A percentile compares a stretch with the other conserved stretches of the same genome.
Conservation (phyloP, 2,797 vertebrate genomes). For the Silurus lanzhouensis region DNA sequence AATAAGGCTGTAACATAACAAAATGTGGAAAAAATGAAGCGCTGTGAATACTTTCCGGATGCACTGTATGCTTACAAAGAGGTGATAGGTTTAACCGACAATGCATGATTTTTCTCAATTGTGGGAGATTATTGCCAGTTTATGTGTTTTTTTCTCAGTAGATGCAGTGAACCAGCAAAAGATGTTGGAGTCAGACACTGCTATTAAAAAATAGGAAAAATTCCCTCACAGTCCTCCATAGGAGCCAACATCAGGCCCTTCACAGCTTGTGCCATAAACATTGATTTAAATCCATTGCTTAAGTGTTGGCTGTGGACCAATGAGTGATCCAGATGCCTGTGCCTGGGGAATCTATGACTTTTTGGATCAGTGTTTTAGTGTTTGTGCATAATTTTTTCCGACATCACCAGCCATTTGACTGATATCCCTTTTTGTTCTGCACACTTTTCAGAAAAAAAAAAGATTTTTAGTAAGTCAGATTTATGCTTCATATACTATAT, state of each 20-base stretch:
- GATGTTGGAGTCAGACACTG: background rate
- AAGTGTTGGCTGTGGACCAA: background rate
- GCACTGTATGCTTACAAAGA: no score
- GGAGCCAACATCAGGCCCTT: background rate
- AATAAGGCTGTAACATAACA: no score
- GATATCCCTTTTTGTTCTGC: background rate
- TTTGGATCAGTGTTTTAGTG: background rate
- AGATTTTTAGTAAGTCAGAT: background rate
- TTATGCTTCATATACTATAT: background rate
- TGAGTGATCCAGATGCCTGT: background rate
- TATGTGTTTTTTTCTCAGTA: background rate
- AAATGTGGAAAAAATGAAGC: no score
- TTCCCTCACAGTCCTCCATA: background rate
- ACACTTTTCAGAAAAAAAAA: background rate
- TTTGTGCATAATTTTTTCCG: background rate
- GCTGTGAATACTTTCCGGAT: no score
- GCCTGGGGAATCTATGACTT: background rate
- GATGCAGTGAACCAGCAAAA: background rate
- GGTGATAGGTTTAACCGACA: background rate
- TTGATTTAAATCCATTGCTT: no score
- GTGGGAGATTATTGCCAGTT: background rate
- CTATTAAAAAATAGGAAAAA: background rate
- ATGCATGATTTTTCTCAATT: background rate
- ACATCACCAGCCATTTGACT: background rate
- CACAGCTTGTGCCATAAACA: no score